Base-by-base conservation (phyloP, 2,113 vertebrate species). In the Thryonomys swinderianus region DNA sequence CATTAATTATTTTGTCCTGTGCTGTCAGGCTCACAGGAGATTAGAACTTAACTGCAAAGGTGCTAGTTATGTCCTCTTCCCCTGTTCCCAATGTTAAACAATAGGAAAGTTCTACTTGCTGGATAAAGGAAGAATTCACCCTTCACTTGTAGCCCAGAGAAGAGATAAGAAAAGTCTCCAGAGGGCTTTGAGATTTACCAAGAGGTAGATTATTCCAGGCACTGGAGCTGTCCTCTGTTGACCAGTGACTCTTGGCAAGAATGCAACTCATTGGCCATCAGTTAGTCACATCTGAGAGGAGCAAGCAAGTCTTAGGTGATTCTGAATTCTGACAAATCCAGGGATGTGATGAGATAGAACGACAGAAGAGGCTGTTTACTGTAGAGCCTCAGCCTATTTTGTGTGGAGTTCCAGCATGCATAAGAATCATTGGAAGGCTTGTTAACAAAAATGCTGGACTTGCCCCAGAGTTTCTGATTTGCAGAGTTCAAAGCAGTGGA, bases 271-370 rank as follows among this genome's bases (percentile, higher is more conserved):
- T 27, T 3, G 14, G 84, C 88, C 61, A 32, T 34, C 12, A 2
- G 45, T 42, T 73, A 83, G 92, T 95, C 91, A 95, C 0, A 1
- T 88, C 1, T 69, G 78, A 96, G 34, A 18, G 82, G 42, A 93
- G 42, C 34, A 80, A 92, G 25, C 55, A 88, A 95, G n/a, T 62
- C 59, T 62, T 37, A 32, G 88, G 64, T 40, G 78, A 85, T 79
- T 96, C 51, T 90, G 88, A 95, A 83, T 91, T 95, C 86, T 88
- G 45, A 66, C 48, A 92, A 92, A 96, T 88, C 93, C 85, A 91
- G 40, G 92, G 85, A 92, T 79, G 73, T 78, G 83, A 18, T n/a
- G 37, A 79, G 55, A 51, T 66, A 80, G 79, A 93, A 88, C 66
- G 62, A 90, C 81, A 6, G 45, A 90, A 93, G 64, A 66, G 40